These are phyloP conservation scores for Enteromius argenteus DNA, from an alignment of 2,797 vertebrate genomes.

Conservation along the genomic window DNA sequence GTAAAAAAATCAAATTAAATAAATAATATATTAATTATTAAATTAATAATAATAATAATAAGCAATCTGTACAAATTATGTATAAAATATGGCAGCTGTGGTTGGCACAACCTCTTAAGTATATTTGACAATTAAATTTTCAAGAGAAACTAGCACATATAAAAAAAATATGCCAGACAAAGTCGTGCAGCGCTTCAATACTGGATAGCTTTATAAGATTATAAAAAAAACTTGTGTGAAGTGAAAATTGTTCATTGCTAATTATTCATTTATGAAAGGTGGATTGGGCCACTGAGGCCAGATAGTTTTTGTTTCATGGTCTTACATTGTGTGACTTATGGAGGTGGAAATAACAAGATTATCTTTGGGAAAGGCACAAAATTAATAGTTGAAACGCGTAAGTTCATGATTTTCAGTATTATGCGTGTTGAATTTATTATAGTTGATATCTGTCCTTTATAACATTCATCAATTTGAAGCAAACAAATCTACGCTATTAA, in stretches of 20 bases:
- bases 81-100: background rate
- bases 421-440: background rate
- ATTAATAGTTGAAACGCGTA: conserved; percentile 39
- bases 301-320: conserved; percentile 1
- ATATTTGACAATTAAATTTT: background rate
- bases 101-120: background rate
- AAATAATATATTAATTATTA: no score
- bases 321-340: conserved; percentile 33
- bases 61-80: background rate
- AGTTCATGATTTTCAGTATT: background rate
- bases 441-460: background rate
- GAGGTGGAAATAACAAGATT: conserved; percentile 22
- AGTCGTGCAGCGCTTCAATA: background rate
- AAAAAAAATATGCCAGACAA: background rate
- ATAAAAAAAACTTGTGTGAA: background rate
- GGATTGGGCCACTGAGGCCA: background rate
- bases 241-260: background rate
- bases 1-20: background rate
- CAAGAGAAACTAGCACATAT: background rate
- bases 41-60: no score
- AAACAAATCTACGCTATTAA: background rate
- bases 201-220: background rate
- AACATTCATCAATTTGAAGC: background rate
- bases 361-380: conserved; percentile 24
- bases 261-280: background rate